phyloP scores from a whole-genome alignment of 2,797 vertebrate species.

The Orientallactaga sibirica region DNA sequence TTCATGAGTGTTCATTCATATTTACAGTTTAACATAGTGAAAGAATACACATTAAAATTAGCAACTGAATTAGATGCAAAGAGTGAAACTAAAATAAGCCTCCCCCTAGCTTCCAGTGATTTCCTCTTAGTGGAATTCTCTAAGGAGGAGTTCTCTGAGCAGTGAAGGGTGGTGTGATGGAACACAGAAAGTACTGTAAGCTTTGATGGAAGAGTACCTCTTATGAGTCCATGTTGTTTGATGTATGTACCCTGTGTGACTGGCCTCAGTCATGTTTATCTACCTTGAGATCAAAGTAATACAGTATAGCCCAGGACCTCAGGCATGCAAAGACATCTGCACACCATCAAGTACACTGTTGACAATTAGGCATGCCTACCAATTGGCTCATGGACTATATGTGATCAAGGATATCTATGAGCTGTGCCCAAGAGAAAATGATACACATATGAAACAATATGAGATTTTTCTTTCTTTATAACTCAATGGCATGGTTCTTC shows the following conservation, averaged over 20 bases:
- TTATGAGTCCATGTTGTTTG: too few relatives aligned
- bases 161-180: neutral
- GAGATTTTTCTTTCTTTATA: too few relatives aligned
- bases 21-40: neutral
- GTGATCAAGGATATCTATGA: too few relatives aligned
- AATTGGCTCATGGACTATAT: too few relatives aligned
- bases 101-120: too few relatives aligned
- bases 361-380: too few relatives aligned
- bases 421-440: too few relatives aligned
- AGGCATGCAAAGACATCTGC: neutral
- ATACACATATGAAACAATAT: too few relatives aligned
- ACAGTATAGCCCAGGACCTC: neutral
- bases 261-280: neutral
- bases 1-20: too few relatives aligned
- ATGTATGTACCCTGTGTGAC: neutral
- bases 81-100: too few relatives aligned
- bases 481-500: too few relatives aligned
- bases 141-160: neutral
- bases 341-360: neutral
- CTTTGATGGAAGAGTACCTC: neutral
- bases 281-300: neutral
- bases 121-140: neutral
- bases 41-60: neutral
- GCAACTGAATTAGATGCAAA: neutral
- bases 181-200: neutral